Evolutionary conservation across 2,888 invertebrate genomes (phyloP), one percentile per base, ranked within the genome.

Genomic region (Alentia gelatinosa): DNA sequence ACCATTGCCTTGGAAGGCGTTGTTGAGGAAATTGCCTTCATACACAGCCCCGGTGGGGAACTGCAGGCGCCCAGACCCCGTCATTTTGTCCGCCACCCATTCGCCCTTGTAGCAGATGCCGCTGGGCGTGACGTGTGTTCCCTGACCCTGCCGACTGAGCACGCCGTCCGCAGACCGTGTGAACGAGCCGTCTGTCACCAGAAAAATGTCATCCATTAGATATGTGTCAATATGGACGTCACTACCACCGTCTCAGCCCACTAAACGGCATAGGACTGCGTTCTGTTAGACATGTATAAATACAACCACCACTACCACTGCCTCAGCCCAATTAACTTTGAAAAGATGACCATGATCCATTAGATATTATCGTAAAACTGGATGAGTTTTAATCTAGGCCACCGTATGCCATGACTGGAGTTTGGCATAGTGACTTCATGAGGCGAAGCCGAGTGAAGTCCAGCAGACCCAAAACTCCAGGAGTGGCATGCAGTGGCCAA

Each of bases 1-100:
- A 42, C 96, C 96, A 33, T 88, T 89, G 12, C 96, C 96, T 91
- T 96, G 94, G 92, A 96, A 96, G 92, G 95, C 94, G 91, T 96
- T 96, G 91, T 95, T 94, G 23, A 94, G 93, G 93, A 96, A 96
- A 12, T 94, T 93, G 26, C 96, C 96, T 84, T 94, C 94, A 91
- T 96, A 96, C 1, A 92, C 91, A 19, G 95, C 95, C 9, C 95
- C 95, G 7, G 94, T 93, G 0, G 95, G 94, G 89, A 95, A 95
- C 4, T 92, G 90, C 26, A 95, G 93, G 26, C 92, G 93, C 1
- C 96, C 96, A n/a, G 90, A 63, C 37, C 96, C 96, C 84, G 94
- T 95, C 96, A 96, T 96, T 89, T 95, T 95, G 92, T 96, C 96
- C 4, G 93, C 91, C 0, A 91, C 91, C 96, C 96, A 96, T 7